Evolutionary conservation across 2,888 invertebrate species (phyloP), one percentile per base, ranked within the genome.

Genomic region (Athalia circularis): DNA sequence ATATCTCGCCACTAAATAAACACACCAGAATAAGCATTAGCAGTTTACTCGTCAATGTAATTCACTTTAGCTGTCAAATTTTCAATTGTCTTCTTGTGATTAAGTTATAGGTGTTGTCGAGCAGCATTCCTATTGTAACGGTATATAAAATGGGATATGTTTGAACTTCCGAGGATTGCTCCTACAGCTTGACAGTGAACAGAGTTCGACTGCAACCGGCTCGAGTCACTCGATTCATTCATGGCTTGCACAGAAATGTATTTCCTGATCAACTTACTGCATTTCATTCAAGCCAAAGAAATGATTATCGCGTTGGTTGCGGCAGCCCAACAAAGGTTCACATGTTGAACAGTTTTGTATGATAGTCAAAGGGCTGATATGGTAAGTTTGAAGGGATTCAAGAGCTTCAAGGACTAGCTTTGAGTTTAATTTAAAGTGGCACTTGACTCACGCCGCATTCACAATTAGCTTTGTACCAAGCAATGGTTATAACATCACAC

Each of bases 91-190:
- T 81, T 81, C 80, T 79, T 76, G 78, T 83, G 80, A 79, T 85
- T 65, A 82, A 84, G 75, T 87, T 87, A 86, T 88, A 87, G 84
- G 84, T 86, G 82, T 84, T 81, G 80, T 47, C 45, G 43, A 84
- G 83, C 85, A 85, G 84, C 85, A 87, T 86, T 84, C 82, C 80
- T 80, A 82, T 84, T 84, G 84, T 83, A 77, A 84, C 79, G 84
- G 82, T 83, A 82, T 85, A 84, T 84, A 85, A 84, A 65, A 86
- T 84, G 85, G 84, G 84, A 77, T 75, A 70, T 50, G 80, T 77
- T 82, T 79, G 79, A 78, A 82, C 62, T 80, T 82, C 75, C 68
- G n/a, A 50, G 68, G 68, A 29, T 29, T 29, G 29, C 29, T 0
- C 29, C 29, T 29, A 29, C 29, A 29, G 2, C 2, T 29, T 29